Evolutionary conservation across 2,888 invertebrate genomes (phyloP).

Genomic region (Glomeris marginata): DNA sequence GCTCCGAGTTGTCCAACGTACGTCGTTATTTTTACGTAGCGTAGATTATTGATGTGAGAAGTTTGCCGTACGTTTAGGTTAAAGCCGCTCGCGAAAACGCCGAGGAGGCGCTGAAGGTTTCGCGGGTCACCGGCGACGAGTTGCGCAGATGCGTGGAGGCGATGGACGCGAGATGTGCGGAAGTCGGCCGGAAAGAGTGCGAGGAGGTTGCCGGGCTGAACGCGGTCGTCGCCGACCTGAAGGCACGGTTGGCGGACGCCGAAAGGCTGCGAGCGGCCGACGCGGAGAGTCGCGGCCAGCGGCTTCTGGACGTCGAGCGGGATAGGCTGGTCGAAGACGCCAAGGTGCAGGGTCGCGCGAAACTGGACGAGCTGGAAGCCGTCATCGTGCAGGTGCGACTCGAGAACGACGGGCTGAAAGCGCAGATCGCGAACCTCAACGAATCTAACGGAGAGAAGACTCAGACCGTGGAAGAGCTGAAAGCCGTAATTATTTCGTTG

Average conservation of each 20-base stretch:
- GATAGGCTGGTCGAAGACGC: slow-evolving; percentile 15
- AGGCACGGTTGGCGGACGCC: too few species aligned
- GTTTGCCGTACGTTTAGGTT: too few species aligned
- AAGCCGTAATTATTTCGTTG: not conserved
- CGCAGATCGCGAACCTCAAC: slow-evolving; percentile 28
- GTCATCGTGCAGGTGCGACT: slow-evolving; percentile 20
- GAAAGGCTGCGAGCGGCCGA: too few species aligned
- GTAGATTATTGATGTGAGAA: too few species aligned
- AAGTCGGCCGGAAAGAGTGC: not conserved
- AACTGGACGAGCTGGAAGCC: slow-evolving; percentile 15
- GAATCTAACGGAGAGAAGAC: slow-evolving; percentile 21
- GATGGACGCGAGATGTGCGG: not conserved
- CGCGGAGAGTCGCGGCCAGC: too few species aligned
- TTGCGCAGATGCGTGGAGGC: not conserved
- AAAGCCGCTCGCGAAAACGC: too few species aligned
- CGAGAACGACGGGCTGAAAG: slow-evolving; percentile 29
- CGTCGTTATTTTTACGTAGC: too few species aligned
- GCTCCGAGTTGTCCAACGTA: too few species aligned
- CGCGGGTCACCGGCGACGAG: not conserved
- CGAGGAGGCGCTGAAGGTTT: not conserved
- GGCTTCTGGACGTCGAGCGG: too few species aligned
- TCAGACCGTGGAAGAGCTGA: slow-evolving; percentile 7
- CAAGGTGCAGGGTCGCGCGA: slow-evolving; percentile 12
- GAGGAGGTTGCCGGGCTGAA: not conserved
- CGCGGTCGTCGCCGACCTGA: not conserved